Evolutionary conservation across 1,140 invertebrate genomes (phyloP).

Genomic region (Seison nebaliae): DNA sequence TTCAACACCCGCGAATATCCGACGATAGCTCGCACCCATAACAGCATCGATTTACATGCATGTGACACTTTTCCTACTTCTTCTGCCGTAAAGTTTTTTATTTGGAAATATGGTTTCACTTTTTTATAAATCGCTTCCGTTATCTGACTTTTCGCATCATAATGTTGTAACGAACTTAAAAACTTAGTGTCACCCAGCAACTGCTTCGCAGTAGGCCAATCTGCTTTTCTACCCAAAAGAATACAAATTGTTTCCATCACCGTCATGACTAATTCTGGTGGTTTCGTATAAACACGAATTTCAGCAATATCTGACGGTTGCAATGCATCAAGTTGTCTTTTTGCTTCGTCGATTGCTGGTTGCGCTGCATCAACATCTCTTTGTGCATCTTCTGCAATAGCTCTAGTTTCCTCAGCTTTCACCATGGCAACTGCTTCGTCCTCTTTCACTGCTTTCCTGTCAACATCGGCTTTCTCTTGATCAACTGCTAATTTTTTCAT

Average conservation of each 20-base stretch:
- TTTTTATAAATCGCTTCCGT: slow-evolving; percentile 47
- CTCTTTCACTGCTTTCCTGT: slow-evolving; percentile 26
- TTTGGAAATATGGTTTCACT: slow-evolving; percentile 34
- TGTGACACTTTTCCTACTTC: slow-evolving; percentile 25
- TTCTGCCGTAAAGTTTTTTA: slow-evolving; percentile 33
- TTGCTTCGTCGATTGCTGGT: slow-evolving; percentile 9
- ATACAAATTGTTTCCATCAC: slow-evolving; percentile 59
- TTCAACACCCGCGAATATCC: slow-evolving; percentile 21
- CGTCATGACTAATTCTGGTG: slow-evolving; percentile 28
- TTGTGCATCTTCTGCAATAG: slow-evolving; percentile 28
- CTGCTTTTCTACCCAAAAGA: slow-evolving; percentile 47
- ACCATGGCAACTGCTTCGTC: slow-evolving; percentile 28
- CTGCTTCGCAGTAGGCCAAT: slow-evolving; percentile 25
- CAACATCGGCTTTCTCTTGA: slow-evolving; percentile 28
- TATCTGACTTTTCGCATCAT: slow-evolving; percentile 50
- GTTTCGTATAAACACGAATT: slow-evolving; percentile 51
- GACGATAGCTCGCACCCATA: slow-evolving; percentile 30
- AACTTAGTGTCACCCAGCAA: slow-evolving; percentile 26
- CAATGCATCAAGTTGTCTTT: slow-evolving; percentile 45
- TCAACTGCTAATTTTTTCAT: slow-evolving; percentile 28
- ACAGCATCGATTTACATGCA: slow-evolving; percentile 26
- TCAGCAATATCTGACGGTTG: slow-evolving; percentile 71
- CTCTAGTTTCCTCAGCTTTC: slow-evolving; percentile 28
- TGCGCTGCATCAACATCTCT: slow-evolving; percentile 6
- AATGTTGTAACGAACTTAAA: slow-evolving; percentile 24